Percentiles rank a stretch among this genome's conserved stretches.
Evolutionary conservation across 1,140 invertebrate species (phyloP).

Genomic region (Pentalonia nigronervosa): DNA sequence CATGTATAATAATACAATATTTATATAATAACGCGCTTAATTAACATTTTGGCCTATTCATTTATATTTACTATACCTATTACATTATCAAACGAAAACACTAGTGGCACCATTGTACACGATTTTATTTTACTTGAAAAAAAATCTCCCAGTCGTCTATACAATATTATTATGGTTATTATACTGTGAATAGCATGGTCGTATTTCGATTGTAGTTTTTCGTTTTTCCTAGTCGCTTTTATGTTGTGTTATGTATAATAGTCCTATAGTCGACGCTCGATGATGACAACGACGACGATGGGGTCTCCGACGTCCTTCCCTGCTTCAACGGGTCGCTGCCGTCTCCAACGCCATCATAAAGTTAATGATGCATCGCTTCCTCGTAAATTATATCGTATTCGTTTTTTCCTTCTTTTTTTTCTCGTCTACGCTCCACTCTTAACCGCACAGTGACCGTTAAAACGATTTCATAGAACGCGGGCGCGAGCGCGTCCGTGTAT

Average conservation of each 20-base stretch:
- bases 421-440: background rate
- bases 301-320: background rate
- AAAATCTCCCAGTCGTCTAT: background rate
- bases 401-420: constrained; percentile 17
- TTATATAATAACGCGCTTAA: constrained; percentile 40
- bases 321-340: background rate
- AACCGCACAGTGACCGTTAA: constrained; percentile 35
- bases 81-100: constrained; percentile 25
- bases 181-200: background rate
- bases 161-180: background rate
- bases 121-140: constrained; percentile 1
- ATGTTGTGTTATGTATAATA: background rate
- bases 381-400: constrained; percentile 56
- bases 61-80: background rate
- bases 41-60: constrained; percentile 38
- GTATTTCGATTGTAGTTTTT: background rate
- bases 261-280: background rate
- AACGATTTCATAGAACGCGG: constrained; percentile 44
- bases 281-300: background rate
- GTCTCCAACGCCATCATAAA: constrained; percentile 17
- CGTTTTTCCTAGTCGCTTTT: constrained; percentile 21
- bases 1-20: background rate
- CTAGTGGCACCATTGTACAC: constrained; percentile 24
- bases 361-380: constrained; percentile 57
- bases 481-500: background rate